Conservation (phyloP, 2,888 invertebrate genomes). For the Acrobeloides nanus region DNA sequence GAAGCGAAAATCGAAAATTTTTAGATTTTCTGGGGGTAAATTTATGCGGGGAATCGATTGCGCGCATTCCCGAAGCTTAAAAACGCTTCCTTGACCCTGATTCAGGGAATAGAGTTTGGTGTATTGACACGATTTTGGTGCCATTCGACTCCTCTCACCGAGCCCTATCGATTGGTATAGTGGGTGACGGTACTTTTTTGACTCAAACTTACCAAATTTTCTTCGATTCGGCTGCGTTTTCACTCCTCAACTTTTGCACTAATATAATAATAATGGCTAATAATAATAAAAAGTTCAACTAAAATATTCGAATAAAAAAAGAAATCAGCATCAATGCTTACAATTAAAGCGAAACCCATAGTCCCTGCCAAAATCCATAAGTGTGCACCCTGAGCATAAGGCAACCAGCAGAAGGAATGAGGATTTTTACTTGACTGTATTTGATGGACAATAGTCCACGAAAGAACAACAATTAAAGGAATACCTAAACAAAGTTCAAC, state of each 20-base stretch:
- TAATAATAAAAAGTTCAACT: slow-evolving; percentile 57
- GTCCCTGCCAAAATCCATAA: slow-evolving; percentile 55
- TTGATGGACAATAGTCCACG: slow-evolving; percentile 57
- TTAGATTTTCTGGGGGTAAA: too few relatives aligned
- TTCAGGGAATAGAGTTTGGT: too few relatives aligned
- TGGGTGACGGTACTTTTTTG: slow-evolving; percentile 5
- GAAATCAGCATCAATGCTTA: slow-evolving; percentile 26
- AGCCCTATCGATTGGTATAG: too few relatives aligned
- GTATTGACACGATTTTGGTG: too few relatives aligned
- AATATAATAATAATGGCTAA: slow-evolving; percentile 57
- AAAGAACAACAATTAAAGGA: slow-evolving; percentile 56
- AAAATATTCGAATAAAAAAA: slow-evolving; percentile 21
- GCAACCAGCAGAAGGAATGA: slow-evolving; percentile 55
- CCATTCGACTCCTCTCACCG: too few relatives aligned
- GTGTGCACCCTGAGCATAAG: slow-evolving; percentile 53
- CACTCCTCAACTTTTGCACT: slow-evolving; percentile 57
- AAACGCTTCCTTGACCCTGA: too few relatives aligned
- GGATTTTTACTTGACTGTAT: slow-evolving; percentile 25
- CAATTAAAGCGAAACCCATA: slow-evolving; percentile 54
- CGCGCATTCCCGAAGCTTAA: too few relatives aligned
- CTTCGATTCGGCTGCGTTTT: slow-evolving; percentile 57
- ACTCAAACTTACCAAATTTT: slow-evolving; percentile 54
- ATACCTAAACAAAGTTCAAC: slow-evolving; percentile 54
- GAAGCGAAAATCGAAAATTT: too few relatives aligned
- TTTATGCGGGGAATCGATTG: too few relatives aligned